Conservation (phyloP, 2,888 invertebrate genomes). For the Drosophila niveifrons region DNA sequence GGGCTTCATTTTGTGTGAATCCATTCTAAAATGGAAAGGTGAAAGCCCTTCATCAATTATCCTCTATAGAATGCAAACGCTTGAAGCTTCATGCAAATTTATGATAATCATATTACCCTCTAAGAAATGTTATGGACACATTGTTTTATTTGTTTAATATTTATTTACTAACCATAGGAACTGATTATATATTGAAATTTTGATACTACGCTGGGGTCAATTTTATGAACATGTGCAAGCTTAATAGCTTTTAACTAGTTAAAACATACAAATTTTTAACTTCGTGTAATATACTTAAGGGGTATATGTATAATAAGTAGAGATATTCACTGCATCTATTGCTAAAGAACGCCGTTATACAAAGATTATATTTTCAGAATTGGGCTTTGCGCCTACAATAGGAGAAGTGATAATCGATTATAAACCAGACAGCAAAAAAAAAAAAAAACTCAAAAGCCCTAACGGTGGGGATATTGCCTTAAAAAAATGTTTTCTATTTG, state of each 20-base stretch:
- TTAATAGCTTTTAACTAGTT: too few species aligned
- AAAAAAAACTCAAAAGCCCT: constrained; percentile 4
- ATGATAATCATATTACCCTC: too few species aligned
- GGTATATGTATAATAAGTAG: too few species aligned
- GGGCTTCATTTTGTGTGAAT: constrained; percentile 35
- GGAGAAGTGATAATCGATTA: constrained; percentile 23
- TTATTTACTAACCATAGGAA: too few species aligned
- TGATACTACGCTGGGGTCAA: too few species aligned
- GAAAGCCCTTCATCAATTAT: not conserved
- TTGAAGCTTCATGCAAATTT: not conserved
- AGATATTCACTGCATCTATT: too few species aligned
- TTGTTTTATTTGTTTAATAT: too few species aligned
- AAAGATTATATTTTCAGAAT: constrained; percentile 21
- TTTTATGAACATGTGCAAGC: too few species aligned
- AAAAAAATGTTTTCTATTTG: constrained; percentile 1
- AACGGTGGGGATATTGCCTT: constrained; percentile 10
- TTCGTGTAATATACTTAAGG: too few species aligned
- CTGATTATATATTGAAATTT: too few species aligned
- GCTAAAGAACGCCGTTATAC: not conserved
- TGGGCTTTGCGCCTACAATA: constrained; percentile 46
- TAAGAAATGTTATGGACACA: too few species aligned
- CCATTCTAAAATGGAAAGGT: constrained; percentile 1
- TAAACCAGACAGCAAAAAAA: constrained; percentile 3
- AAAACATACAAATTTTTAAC: too few species aligned
- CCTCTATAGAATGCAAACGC: not conserved